These are phyloP conservation scores for Ornithorhynchus anatinus DNA, from an alignment of 2,113 vertebrate species.

Conservation along the genomic window DNA sequence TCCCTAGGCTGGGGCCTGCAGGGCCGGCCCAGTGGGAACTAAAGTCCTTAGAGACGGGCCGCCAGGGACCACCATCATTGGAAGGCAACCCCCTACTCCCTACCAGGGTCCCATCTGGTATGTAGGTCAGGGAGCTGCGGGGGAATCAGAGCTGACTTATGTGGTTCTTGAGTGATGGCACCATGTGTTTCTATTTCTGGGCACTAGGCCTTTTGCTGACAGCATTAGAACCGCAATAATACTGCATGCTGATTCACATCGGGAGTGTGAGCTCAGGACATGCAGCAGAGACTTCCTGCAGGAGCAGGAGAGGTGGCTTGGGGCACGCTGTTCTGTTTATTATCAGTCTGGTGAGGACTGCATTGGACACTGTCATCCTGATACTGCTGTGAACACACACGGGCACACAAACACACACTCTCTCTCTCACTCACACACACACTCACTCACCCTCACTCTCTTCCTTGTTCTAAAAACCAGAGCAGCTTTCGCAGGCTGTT, in stretches of 20 bases:
- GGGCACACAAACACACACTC: background rate
- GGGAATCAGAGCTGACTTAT: background rate
- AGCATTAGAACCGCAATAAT: background rate
- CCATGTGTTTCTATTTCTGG: conserved; percentile 34
- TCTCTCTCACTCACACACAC: background rate
- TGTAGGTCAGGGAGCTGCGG: conserved; percentile 47
- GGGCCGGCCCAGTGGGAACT: background rate
- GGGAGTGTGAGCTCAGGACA: background rate
- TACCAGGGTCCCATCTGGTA: background rate
- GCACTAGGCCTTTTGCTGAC: conserved; percentile 22
- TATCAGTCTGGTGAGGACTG: too few species aligned
- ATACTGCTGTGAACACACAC: background rate
- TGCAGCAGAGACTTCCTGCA: background rate
- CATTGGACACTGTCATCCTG: background rate
- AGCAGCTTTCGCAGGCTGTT: too few species aligned
- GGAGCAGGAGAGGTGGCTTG: background rate
- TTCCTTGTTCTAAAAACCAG: background rate
- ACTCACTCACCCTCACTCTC: background rate
- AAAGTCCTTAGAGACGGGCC: background rate
- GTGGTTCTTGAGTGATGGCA: conserved; percentile 28
- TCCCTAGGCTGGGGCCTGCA: conserved; percentile 29
- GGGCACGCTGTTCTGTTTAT: too few species aligned
- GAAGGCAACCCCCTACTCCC: background rate
- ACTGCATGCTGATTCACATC: conserved; percentile 25
- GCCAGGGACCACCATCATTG: background rate